Conservation (phyloP, 2,797 vertebrate species). For the Oreonectes daqikongensis region DNA sequence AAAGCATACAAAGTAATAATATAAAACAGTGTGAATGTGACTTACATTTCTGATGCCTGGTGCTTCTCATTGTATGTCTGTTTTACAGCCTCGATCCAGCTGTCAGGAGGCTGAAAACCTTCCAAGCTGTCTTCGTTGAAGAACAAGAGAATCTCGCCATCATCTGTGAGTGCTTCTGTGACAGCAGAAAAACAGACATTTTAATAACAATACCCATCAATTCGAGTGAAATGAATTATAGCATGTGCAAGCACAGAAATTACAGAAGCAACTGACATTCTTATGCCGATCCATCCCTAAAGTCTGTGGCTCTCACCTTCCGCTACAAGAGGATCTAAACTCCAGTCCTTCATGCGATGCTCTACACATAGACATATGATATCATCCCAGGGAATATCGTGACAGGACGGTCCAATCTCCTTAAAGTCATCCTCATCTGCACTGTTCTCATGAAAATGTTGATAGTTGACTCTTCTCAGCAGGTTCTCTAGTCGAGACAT, state of each 20-base stretch:
- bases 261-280: not conserved
- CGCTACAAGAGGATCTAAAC: constrained; percentile 67
- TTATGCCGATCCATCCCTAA: not conserved
- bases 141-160: constrained; percentile 88
- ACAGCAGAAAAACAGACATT: not conserved
- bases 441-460: constrained; percentile 46
- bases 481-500: constrained; percentile 88
- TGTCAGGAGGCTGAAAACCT: constrained; percentile 79
- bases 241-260: no score
- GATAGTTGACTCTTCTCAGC: constrained; percentile 74
- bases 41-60: constrained; percentile 64
- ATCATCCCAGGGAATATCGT: constrained; percentile 87
- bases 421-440: constrained; percentile 47
- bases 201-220: no score
- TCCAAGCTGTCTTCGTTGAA: constrained; percentile 78
- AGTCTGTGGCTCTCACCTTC: constrained; percentile 74
- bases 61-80: constrained; percentile 78
- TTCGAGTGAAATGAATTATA: no score
- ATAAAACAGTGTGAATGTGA: not conserved
- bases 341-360: constrained; percentile 92
- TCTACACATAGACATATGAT: constrained; percentile 86
- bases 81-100: constrained; percentile 81
- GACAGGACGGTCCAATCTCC: constrained; percentile 64
- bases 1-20: not conserved
- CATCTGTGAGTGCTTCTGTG: constrained; percentile 82